Base-by-base conservation (phyloP, 2,888 invertebrate genomes). In the Pammene aurita region DNA sequence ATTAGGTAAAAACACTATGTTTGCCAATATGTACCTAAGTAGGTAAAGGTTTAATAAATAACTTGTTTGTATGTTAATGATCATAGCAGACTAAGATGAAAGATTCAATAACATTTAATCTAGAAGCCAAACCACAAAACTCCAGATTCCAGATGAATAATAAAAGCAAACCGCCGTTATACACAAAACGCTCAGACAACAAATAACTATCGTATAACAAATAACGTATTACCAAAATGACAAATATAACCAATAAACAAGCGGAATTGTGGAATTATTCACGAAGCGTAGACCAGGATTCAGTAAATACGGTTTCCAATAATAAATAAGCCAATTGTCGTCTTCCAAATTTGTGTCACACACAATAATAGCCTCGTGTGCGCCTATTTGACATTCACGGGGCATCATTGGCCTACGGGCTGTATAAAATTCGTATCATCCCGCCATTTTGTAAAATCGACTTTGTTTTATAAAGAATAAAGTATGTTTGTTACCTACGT, bases 251-350 rank as follows among this genome's bases (percentile, higher is more conserved):
- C 52, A 16, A 9, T 50, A 52, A 38, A 44, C 14, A 55, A n/a
- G n/a, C 56, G n/a, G 34, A 34, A 34, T 54, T 7, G n/a, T n/a
- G 35, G 41, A 18, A 46, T 65, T 65, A 69, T 69, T 65, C 65
- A 65, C 44, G 16, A 13, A 41, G 42, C 55, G 65, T 65, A 55
- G 41, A 46, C 13, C 44, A 57, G 64, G 65, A 69, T 65, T 60
- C 46, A 55, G 69, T 69, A 69, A 67, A 65, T 69, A 69, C 38
- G 60, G 44, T 65, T 55, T 38, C 68, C 64, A 44, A 63, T 63
- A 65, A 69, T 69, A 69, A 69, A 69, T 69, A 69, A 69, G 69
- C 69, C 60, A 69, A 69, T 69, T 69, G 69, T 48, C 60, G 69
- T 64, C 60, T 69, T 55, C 64, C 58, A 65, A 69, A 69, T 69